Percentiles rank a stretch among this genome's conserved stretches.
phyloP scores from a whole-genome alignment of 2,797 vertebrate genomes.

The Schizothorax lantsangensis region DNA sequence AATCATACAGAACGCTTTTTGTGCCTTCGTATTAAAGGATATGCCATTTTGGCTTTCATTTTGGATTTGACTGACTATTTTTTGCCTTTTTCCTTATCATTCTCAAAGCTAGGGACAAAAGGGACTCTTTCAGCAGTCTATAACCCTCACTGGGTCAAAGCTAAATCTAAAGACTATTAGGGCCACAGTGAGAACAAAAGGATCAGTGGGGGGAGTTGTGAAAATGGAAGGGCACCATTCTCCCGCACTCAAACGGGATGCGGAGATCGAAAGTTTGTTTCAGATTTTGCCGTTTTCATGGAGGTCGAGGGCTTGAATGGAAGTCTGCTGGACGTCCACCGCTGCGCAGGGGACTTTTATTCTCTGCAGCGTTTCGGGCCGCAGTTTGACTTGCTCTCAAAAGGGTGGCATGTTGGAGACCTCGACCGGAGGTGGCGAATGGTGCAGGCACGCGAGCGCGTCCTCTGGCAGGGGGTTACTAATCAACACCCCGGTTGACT shows the following conservation, averaged over 20 bases:
- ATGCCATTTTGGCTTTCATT: slow-evolving; percentile 20
- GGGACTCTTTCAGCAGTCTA: slow-evolving; percentile 77
- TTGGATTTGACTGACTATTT: slow-evolving; percentile 68
- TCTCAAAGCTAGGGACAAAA: slow-evolving; percentile 74
- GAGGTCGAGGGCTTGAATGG: slow-evolving; percentile 76
- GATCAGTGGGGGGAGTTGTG: slow-evolving; percentile 83
- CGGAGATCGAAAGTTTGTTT: slow-evolving; percentile 88
- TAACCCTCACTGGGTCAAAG: slow-evolving; percentile 81
- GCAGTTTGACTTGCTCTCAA: slow-evolving; percentile 85
- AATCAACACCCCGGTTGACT: slow-evolving; percentile 81
- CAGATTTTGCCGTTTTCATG: slow-evolving; percentile 88
- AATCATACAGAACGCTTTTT: background rate
- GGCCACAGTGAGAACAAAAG: slow-evolving; percentile 80
- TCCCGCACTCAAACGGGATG: slow-evolving; percentile 80
- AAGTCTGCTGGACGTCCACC: slow-evolving; percentile 77
- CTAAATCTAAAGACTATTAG: slow-evolving; percentile 83
- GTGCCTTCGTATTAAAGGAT: slow-evolving; percentile 54
- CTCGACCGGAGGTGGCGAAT: slow-evolving; percentile 84
- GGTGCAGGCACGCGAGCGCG: slow-evolving; percentile 81
- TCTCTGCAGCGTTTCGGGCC: slow-evolving; percentile 79
- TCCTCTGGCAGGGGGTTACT: slow-evolving; percentile 81
- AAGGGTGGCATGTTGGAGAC: slow-evolving; percentile 78
- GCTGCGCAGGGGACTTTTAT: slow-evolving; percentile 80
- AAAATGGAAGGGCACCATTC: slow-evolving; percentile 86
- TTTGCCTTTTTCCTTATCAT: slow-evolving; percentile 70